Percentiles rank a stretch among this genome's conserved stretches.
phyloP scores from a whole-genome alignment of 92 coral and sea anemone species.

The Bergia sp. region DNA sequence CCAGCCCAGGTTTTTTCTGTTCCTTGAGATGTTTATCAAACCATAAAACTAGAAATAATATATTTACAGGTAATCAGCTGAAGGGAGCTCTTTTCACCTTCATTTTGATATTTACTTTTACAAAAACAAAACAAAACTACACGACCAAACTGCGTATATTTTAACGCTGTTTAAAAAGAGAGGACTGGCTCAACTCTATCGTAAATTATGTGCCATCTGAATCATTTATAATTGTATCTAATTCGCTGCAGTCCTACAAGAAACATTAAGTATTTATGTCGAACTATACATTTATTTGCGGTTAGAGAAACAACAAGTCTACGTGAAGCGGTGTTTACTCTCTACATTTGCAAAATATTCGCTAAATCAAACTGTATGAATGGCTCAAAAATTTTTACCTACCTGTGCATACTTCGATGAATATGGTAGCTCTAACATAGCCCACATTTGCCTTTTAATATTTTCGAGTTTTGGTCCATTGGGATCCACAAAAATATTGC shows the following conservation, averaged over 20 bases:
- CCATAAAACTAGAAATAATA: conserved; percentile 1
- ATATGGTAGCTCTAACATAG: conserved; percentile 89
- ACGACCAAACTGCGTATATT: background rate
- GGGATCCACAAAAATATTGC: conserved; percentile 59
- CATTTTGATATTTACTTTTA: background rate
- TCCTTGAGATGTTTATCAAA: conserved; percentile 9
- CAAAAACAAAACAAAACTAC: background rate
- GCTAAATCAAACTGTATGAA: background rate
- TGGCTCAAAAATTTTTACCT: conserved; percentile 19
- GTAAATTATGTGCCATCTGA: background rate
- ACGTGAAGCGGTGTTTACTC: conserved; percentile 24
- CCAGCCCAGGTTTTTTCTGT: background rate
- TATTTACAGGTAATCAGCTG: background rate
- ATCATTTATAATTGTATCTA: background rate
- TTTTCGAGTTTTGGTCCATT: conserved; percentile 43
- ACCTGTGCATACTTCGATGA: conserved; percentile 99
- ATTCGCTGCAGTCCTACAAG: background rate
- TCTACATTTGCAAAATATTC: conserved; percentile 33
- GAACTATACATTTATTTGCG: conserved; percentile 17
- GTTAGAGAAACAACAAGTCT: conserved; percentile 31
- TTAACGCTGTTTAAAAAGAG: background rate
- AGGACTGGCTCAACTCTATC: background rate
- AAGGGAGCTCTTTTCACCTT: background rate
- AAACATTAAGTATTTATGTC: conserved; percentile 16
- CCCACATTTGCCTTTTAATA: conserved; percentile 79